Evolutionary conservation across 2,113 vertebrate species (phyloP).

Genomic region (Pluvianellus socialis): DNA sequence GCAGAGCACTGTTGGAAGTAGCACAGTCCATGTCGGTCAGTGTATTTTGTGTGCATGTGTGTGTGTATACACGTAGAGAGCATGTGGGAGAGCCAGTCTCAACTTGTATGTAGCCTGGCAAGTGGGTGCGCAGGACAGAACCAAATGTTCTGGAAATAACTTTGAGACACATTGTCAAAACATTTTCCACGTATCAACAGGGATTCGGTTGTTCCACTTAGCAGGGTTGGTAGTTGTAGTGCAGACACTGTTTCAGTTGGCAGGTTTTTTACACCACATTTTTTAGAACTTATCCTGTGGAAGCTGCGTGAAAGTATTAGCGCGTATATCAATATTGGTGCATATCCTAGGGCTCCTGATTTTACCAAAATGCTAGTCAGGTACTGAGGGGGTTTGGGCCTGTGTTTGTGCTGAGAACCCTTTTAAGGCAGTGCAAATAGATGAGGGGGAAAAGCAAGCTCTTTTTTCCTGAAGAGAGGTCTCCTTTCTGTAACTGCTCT

Average conservation of each 20-base stretch:
- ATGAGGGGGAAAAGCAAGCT: background rate
- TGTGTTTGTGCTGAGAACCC: background rate
- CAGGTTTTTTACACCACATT: background rate
- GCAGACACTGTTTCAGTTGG: background rate
- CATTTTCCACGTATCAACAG: background rate
- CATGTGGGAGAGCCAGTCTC: background rate
- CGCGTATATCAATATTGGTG: background rate
- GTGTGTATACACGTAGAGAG: fast-evolving
- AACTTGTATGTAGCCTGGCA: background rate
- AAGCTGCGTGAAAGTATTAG: background rate
- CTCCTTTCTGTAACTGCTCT: slow-evolving; percentile 40
- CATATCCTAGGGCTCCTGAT: background rate
- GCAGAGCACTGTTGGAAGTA: background rate
- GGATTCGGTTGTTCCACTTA: fast-evolving
- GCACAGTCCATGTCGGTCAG: background rate
- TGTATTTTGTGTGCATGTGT: background rate
- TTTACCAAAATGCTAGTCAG: background rate
- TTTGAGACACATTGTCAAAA: background rate
- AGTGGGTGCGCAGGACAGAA: background rate
- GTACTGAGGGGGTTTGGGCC: background rate
- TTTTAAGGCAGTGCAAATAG: background rate
- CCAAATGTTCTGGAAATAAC: background rate
- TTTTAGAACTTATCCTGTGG: background rate
- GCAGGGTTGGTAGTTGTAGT: background rate
- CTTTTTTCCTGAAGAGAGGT: background rate